Evolutionary conservation across 2,113 vertebrate genomes (phyloP).

Genomic region (Pionites leucogaster): DNA sequence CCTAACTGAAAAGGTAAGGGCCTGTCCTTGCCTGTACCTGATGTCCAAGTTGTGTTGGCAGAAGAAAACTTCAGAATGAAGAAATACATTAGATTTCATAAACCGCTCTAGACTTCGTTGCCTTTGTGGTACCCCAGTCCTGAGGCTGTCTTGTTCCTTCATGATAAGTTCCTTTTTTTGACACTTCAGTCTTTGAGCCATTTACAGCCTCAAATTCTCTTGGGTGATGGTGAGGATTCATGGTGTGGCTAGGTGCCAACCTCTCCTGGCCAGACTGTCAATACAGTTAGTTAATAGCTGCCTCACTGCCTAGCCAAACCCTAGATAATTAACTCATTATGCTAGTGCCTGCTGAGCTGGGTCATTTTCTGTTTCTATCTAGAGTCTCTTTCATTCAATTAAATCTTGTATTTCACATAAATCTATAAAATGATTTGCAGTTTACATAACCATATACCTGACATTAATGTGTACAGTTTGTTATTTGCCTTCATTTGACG

Average conservation of each 20-base stretch:
- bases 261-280: constrained; percentile 52
- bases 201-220: constrained; percentile 12
- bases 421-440: neutral
- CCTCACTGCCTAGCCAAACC: constrained; percentile 11
- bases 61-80: neutral
- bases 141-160: constrained; percentile 16
- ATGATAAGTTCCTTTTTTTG: constrained; percentile 7
- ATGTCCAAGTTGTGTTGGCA: neutral
- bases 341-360: constrained; percentile 45
- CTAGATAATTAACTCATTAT: constrained; percentile 65
- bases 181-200: constrained; percentile 13
- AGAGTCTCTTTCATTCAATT: constrained; percentile 51
- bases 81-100: neutral
- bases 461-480: neutral
- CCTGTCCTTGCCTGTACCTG: neutral
- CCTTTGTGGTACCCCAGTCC: neutral
- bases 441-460: neutral
- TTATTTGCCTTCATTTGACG: neutral
- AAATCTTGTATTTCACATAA: neutral
- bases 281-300: constrained; percentile 22
- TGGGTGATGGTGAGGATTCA: constrained; percentile 16
- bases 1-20: neutral
- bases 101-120: neutral
- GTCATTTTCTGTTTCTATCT: constrained; percentile 35
- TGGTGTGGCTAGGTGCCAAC: constrained; percentile 56